A percentile compares a stretch with the other conserved stretches of the same genome.
phyloP scores from a whole-genome alignment of 1,140 invertebrate species.

The Protaetia brevitarsis region DNA sequence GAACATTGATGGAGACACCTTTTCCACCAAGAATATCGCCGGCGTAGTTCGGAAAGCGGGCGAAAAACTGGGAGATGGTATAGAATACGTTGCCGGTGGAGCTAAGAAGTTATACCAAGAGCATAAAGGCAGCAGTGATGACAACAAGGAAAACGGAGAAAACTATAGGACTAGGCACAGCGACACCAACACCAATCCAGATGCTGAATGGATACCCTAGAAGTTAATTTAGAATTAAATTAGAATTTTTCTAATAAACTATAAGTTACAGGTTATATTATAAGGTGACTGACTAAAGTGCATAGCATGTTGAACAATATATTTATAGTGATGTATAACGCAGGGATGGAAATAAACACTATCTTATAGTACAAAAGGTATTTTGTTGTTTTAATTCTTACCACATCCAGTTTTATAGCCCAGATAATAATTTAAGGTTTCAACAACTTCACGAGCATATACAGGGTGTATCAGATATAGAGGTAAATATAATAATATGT shows the following conservation, averaged over 20 bases:
- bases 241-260: neutral
- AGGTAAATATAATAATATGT: no score
- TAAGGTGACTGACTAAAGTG: no score
- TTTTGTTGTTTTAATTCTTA: no score
- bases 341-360: no score
- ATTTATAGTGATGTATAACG: no score
- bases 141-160: conserved; percentile 23
- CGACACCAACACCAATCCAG: conserved; percentile 29
- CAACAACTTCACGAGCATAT: no score
- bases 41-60: conserved; percentile 68
- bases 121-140: conserved; percentile 46
- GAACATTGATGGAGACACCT: conserved; percentile 71
- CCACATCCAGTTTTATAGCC: no score
- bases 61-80: conserved; percentile 64
- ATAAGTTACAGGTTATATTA: neutral
- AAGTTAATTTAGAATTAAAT: neutral
- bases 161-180: conserved; percentile 30
- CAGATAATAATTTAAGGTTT: no score
- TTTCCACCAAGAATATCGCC: conserved; percentile 68
- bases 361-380: no score
- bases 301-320: no score
- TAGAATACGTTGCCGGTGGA: conserved; percentile 55
- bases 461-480: no score
- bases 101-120: conserved; percentile 58
- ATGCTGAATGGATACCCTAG: conserved; percentile 49